These are phyloP conservation scores for Salticus scenicus DNA, from an alignment of 2,888 invertebrate species.

Conservation along the genomic window DNA sequence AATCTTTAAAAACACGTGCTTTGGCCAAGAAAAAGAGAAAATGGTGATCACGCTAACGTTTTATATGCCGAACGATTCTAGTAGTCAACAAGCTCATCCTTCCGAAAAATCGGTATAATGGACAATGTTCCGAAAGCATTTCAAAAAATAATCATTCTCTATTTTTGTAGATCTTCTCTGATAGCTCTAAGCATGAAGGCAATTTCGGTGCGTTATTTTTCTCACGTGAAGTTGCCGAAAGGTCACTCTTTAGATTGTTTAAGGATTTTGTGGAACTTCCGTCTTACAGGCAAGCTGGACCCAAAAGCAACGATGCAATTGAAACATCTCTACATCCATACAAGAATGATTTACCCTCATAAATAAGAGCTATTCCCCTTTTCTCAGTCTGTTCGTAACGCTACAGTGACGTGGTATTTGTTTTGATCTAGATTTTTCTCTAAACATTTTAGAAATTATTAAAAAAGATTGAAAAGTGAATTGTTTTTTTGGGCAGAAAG, in stretches of 20 bases:
- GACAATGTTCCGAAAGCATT: not conserved
- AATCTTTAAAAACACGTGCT: too few relatives aligned
- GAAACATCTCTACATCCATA: not conserved
- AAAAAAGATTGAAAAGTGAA: too few relatives aligned
- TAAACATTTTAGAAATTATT: too few relatives aligned
- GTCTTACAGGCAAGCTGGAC: not conserved
- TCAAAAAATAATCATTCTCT: not conserved
- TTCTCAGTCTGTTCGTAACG: too few relatives aligned
- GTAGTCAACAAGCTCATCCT: not conserved
- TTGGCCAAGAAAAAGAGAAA: not conserved
- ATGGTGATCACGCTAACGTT: not conserved
- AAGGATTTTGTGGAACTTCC: not conserved
- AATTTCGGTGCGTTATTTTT: slow-evolving; percentile 24
- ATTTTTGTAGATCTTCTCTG: not conserved
- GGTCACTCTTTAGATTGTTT: not conserved
- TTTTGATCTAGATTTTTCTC: too few relatives aligned
- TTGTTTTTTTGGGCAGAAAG: too few relatives aligned
- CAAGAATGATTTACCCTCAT: too few relatives aligned
- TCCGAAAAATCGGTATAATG: not conserved
- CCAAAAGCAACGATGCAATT: not conserved
- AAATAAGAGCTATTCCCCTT: too few relatives aligned
- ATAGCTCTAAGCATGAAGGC: not conserved
- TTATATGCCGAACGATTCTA: not conserved
- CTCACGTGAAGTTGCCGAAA: slow-evolving; percentile 37
- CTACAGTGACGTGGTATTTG: too few relatives aligned